Evolutionary conservation across 2,113 vertebrate genomes (phyloP).

Genomic region (Strigops habroptila): DNA sequence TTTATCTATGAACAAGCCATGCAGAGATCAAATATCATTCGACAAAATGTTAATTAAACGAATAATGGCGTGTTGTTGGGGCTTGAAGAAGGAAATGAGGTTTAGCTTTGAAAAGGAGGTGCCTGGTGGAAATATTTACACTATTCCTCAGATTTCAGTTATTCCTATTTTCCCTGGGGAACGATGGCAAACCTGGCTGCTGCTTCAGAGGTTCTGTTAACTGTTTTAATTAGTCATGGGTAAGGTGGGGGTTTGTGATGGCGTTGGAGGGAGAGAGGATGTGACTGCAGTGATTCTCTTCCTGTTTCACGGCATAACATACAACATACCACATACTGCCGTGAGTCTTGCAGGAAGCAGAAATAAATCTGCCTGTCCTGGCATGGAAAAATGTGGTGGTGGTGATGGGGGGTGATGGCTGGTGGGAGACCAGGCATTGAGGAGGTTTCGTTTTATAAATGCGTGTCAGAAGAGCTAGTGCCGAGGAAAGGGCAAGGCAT

Average conservation of each 20-base stretch:
- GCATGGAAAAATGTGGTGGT: neutral
- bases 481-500: rapidly evolving
- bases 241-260: neutral
- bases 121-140: neutral
- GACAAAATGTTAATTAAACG: neutral
- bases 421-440: neutral
- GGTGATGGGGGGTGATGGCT: neutral
- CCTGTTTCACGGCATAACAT: neutral
- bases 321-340: neutral
- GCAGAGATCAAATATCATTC: neutral
- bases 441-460: neutral
- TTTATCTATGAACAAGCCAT: neutral
- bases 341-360: neutral
- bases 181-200: neutral
- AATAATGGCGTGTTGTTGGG: neutral
- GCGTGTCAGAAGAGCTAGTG: neutral
- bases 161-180: neutral
- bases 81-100: neutral
- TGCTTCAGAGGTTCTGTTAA: neutral
- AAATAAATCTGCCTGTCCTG: neutral
- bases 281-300: neutral
- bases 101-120: neutral
- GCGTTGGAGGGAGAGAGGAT: neutral
- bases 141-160: neutral
- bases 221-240: neutral